Conservation (phyloP, 2,888 invertebrate species). For the Drepana falcataria region DNA sequence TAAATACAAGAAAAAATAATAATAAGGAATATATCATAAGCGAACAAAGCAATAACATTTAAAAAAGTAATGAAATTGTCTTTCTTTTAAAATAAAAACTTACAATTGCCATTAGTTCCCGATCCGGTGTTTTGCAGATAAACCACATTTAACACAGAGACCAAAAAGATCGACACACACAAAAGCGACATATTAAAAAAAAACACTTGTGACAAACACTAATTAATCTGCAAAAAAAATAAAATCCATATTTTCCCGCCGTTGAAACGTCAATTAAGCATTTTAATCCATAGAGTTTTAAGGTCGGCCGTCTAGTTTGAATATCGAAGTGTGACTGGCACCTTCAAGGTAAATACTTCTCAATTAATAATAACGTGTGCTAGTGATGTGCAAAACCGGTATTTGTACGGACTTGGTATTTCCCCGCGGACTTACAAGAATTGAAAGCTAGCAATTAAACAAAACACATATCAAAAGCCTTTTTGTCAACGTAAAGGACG, state of each 20-base stretch:
- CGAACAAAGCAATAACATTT: too few relatives aligned
- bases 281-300: conserved; percentile 9
- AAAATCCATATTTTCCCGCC: conserved; percentile 14
- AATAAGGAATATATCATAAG: too few relatives aligned
- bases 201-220: background rate
- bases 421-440: conserved; percentile 1
- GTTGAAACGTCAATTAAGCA: conserved; percentile 14
- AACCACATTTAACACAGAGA: conserved; percentile 38
- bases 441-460: background rate
- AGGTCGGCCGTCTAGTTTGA: conserved; percentile 17
- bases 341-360: conserved; percentile 19
- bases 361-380: conserved; percentile 13
- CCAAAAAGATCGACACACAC: conserved; percentile 36
- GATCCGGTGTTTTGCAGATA: conserved; percentile 54
- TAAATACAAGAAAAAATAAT: too few relatives aligned
- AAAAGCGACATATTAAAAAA: conserved; percentile 35
- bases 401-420: background rate
- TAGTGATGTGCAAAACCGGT: conserved; percentile 4
- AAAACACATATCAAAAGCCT: too few relatives aligned
- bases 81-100: conserved; percentile 26
- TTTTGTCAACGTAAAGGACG: too few relatives aligned
- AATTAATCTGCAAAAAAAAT: conserved; percentile 7
- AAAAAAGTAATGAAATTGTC: too few relatives aligned
- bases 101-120: conserved; percentile 55
- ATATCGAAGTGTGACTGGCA: conserved; percentile 25